Base-by-base conservation (phyloP, 2,888 invertebrate genomes). In the Embidobia sp. region DNA sequence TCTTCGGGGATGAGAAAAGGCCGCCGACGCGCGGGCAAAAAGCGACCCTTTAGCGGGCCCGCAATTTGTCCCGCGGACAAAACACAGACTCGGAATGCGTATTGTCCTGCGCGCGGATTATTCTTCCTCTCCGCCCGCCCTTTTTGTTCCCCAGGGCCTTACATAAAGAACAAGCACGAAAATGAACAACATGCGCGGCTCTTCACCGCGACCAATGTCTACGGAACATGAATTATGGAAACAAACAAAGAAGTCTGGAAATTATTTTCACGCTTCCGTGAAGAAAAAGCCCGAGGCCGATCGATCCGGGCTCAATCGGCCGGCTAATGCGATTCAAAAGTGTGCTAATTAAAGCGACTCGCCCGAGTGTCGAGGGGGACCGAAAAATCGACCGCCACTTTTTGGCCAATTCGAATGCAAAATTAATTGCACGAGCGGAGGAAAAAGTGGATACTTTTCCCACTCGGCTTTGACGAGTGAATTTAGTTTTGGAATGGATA, bases 21-120 rank as follows among this genome's bases (percentile, higher is more conserved):
- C 75, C 44, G 78, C 79, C 80, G 79, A 49, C 73, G 63, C 33
- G 79, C 73, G 59, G 27, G 80, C 82, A 85, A 86, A 87, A 87
- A 86, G 77, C 81, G 82, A 85, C 82, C 87, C 85, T 85, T 87
- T 87, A 87, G 84, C 85, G 85, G 85, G 84, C 81, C 85, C 80
- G 88, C 88, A 88, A 88, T 88, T 88, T 88, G 88, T 88, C 87
- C 85, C 81, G 80, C 80, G 82, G 85, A 82, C 87, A 88, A 87
- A 87, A 88, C 86, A 87, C 81, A 80, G 79, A 70, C 75, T 67
- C 77, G 87, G 87, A 88, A 88, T 88, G 85, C 81, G 85, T 85
- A 87, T 87, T 88, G 87, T 87, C 84, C 82, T 79, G 69, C 80
- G 77, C 77, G 82, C 79, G 82, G 84, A 81, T 79, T 77, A 77